phyloP scores from a whole-genome alignment of 2,888 invertebrate genomes.

The Orthonychiurus folsomi region DNA sequence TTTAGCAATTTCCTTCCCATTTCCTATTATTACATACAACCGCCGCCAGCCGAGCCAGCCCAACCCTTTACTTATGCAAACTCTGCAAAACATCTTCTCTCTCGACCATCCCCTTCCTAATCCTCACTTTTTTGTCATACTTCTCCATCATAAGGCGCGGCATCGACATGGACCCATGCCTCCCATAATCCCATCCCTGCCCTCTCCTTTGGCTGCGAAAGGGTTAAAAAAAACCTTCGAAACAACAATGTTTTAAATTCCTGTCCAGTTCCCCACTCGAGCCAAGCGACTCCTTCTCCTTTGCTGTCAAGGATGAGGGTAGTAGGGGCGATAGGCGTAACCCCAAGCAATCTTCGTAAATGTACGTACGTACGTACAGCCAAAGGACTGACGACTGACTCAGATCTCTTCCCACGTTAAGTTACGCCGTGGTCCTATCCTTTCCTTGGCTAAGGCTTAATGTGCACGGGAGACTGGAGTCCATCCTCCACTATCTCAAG shows the following conservation, averaged over 20 bases:
- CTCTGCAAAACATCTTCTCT: not conserved
- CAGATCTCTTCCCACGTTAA: no score
- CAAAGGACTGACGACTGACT: no score
- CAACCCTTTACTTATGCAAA: not conserved
- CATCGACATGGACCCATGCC: not conserved
- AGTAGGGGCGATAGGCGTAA: no score
- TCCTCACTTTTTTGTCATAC: not conserved
- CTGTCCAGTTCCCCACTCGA: not conserved
- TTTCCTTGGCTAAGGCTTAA: no score
- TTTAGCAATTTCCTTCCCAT: not conserved
- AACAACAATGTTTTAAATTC: conserved; percentile 1
- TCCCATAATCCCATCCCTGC: not conserved
- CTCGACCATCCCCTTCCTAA: not conserved
- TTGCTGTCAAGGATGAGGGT: no score
- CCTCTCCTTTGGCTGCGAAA: not conserved
- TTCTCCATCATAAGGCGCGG: not conserved
- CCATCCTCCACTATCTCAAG: not conserved
- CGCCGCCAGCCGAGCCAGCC: not conserved
- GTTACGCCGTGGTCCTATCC: no score
- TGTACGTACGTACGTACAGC: no score
- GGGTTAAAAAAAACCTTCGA: not conserved
- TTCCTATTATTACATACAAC: not conserved
- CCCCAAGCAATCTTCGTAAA: no score
- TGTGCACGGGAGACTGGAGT: no score
- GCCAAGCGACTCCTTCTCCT: not conserved